These are phyloP conservation scores for Geopemphigus sp. DNA, from an alignment of 1,140 invertebrate species.

Conservation along the genomic window DNA sequence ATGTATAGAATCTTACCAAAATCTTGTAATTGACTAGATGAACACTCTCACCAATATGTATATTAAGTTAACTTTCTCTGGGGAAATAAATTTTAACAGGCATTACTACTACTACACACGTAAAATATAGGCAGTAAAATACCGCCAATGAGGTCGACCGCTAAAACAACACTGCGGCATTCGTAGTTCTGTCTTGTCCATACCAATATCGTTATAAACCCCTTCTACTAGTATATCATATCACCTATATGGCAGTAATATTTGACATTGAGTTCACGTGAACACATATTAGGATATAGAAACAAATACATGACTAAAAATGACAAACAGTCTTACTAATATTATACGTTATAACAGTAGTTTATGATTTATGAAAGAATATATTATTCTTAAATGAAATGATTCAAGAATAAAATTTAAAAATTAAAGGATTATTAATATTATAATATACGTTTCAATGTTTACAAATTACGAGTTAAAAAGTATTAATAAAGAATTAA, in stretches of 20 bases:
- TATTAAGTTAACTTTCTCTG: slow-evolving; percentile 43
- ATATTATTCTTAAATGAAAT: background rate
- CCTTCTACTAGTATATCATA: slow-evolving; percentile 32
- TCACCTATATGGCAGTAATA: slow-evolving; percentile 45
- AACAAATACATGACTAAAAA: slow-evolving; percentile 11
- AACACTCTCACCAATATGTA: slow-evolving; percentile 41
- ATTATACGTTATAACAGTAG: background rate
- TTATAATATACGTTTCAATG: no score
- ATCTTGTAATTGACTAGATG: slow-evolving; percentile 38
- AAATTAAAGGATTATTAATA: no score
- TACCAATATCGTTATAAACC: slow-evolving; percentile 45
- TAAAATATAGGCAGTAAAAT: slow-evolving; percentile 25
- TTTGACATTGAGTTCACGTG: slow-evolving; percentile 46
- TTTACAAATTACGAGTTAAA: no score
- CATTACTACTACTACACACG: slow-evolving; percentile 22
- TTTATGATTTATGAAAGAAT: background rate
- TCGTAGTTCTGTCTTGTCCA: slow-evolving; percentile 36
- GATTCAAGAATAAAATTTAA: no score
- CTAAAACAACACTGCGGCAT: slow-evolving; percentile 49
- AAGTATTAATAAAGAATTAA: no score
- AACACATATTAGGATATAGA: slow-evolving; percentile 36
- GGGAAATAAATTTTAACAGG: slow-evolving; percentile 40
- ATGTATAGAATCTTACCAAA: slow-evolving; percentile 40
- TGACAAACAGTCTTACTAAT: slow-evolving; percentile 7
- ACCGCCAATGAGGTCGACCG: slow-evolving; percentile 45